Evolutionary conservation across 2,113 vertebrate genomes (phyloP).

Genomic region (Zeus faber): DNA sequence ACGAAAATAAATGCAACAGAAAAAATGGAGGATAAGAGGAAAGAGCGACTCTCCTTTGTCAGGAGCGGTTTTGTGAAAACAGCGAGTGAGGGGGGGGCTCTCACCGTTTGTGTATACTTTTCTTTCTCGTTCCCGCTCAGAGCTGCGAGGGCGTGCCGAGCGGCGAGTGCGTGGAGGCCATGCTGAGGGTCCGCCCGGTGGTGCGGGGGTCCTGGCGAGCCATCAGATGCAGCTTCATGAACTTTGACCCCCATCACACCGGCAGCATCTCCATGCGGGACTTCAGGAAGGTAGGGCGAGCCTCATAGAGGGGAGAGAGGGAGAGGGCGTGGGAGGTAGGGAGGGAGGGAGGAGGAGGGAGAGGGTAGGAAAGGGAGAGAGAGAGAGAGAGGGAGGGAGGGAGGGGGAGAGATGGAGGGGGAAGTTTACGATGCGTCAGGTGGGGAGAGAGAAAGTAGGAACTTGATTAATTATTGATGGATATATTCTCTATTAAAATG

Average conservation of each 20-base stretch:
- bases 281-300: slow-evolving; percentile 67
- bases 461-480: slow-evolving; percentile 25
- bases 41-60: no score
- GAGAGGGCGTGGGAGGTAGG: neutral
- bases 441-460: neutral
- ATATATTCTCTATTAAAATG: no score
- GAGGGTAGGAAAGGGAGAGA: neutral
- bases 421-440: neutral
- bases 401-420: no score
- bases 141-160: slow-evolving; percentile 40
- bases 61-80: neutral
- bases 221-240: slow-evolving; percentile 57
- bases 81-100: no score
- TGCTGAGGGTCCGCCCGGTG: slow-evolving; percentile 63
- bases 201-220: slow-evolving; percentile 65
- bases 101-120: neutral
- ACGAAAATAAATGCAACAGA: neutral
- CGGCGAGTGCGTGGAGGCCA: slow-evolving; percentile 25
- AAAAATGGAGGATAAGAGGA: no score
- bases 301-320: neutral
- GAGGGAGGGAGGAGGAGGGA: neutral
- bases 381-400: neutral
- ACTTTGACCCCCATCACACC: slow-evolving; percentile 12
- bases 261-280: slow-evolving; percentile 55
- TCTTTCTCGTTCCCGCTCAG: neutral